Base-by-base conservation (phyloP, 92 coral and sea anemone species). In the Phymanthus crucifer region DNA sequence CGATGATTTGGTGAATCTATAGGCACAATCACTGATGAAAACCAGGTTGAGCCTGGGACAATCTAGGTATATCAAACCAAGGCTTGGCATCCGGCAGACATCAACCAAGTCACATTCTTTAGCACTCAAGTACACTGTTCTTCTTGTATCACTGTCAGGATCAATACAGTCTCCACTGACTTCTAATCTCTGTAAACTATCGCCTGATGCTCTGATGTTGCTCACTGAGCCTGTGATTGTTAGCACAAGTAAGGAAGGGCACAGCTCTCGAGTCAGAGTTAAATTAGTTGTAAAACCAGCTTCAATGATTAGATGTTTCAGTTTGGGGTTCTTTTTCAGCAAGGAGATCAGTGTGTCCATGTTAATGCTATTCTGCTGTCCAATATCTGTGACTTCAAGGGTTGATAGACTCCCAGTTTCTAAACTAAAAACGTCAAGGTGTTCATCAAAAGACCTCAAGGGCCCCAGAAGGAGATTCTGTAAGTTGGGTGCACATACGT, bases 381-480 rank as follows among this genome's bases (percentile, higher is more conserved):
- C 76, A 27, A 79, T 48, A 32, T 86, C 90, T 50, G 83, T 86
- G 26, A 86, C 76, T 47, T 86, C 90, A 74, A 86, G 47, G 29
- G 71, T 81, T 13, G 70, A 54, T 17, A 86, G 68, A 19, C 43
- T 68, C 32, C 84, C 80, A 64, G 75, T 70, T 47, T 86, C 90
- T 31, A 86, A 33, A 33, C 78, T 75, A 34, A 86, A 74, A 32
- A 71, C 33, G 35, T 86, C 80, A 45, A 86, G 34, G 34, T 84
- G 74, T 4, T 58, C 84, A 65, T 74, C 79, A 46, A 37, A 61
- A 65, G 76, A 80, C 45, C 76, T 36, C 26, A 86, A 24, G 31
- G 90, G 85, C 36, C 90, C 90, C 71, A 86, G 76, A 40, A 76
- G 83, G 40, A 86, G 80, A 40, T 86, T 79, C 37, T 86, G 73